Percentiles rank a stretch among this genome's conserved stretches.
Conservation (phyloP, 2,113 vertebrate species). For the Pygoscelis antarcticus region DNA sequence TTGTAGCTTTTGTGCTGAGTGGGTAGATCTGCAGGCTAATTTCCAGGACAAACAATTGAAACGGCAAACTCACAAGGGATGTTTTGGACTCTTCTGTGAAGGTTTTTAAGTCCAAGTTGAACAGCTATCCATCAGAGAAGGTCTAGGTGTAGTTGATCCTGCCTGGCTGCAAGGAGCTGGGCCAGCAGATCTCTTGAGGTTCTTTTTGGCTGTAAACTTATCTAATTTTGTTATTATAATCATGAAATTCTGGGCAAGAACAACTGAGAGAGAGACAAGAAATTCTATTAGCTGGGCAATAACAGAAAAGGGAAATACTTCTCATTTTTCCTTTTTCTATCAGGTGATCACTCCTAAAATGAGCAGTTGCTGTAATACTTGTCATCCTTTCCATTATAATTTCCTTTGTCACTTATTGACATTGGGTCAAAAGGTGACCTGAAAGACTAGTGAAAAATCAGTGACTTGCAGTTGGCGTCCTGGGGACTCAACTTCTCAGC, state of each 20-base stretch:
- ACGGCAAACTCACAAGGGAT: background rate
- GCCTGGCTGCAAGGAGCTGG: background rate
- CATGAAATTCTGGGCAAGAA: background rate
- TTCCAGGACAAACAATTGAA: background rate
- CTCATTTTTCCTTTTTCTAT: slow-evolving; percentile 5
- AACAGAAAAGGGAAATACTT: slow-evolving; percentile 16
- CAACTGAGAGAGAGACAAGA: background rate
- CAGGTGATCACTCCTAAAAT: background rate
- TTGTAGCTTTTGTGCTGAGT: background rate
- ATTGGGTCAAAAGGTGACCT: background rate
- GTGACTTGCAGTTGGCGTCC: background rate
- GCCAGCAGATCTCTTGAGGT: background rate
- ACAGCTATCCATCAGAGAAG: background rate
- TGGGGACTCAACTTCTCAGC: background rate
- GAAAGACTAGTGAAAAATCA: background rate
- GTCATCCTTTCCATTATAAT: background rate
- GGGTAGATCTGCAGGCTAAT: background rate
- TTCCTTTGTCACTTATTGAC: background rate
- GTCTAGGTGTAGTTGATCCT: background rate
- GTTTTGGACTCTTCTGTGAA: background rate
- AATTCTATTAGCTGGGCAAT: background rate
- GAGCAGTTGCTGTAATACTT: background rate
- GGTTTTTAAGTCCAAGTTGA: background rate
- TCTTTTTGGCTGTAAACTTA: background rate
- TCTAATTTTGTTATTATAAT: background rate